These are phyloP conservation scores for Probaryconus sp. DNA, from an alignment of 1,140 invertebrate genomes.

Conservation along the genomic window DNA sequence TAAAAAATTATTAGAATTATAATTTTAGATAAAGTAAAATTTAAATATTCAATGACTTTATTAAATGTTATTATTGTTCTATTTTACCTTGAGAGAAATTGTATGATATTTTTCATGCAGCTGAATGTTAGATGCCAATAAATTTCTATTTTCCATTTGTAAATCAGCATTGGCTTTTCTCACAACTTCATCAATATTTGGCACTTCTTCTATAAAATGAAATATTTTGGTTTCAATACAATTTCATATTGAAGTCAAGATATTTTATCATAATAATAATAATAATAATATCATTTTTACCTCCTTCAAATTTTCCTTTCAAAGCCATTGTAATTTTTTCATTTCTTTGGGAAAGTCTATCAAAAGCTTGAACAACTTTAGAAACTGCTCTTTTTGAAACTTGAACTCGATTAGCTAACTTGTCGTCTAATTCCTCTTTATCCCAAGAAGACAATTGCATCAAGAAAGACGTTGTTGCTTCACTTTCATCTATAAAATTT, in stretches of 20 bases:
- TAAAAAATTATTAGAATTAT: constrained; percentile 64
- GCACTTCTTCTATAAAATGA: constrained; percentile 81
- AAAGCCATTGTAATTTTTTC: constrained; percentile 93
- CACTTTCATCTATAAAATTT: constrained; percentile 92
- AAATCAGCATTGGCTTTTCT: constrained; percentile 90
- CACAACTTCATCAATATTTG: constrained; percentile 88
- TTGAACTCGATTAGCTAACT: constrained; percentile 95
- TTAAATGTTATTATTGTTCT: constrained; percentile 1
- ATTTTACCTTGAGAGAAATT: constrained; percentile 87
- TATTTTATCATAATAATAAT: too few relatives aligned
- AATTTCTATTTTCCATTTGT: constrained; percentile 92
- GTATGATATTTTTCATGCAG: constrained; percentile 96
- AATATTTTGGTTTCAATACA: too few relatives aligned
- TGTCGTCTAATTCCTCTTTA: constrained; percentile 97
- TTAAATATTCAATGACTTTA: not conserved
- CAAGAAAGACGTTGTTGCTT: constrained; percentile 97
- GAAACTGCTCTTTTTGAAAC: constrained; percentile 95
- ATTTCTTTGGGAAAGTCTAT: constrained; percentile 94
- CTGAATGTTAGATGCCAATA: constrained; percentile 94
- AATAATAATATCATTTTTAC: too few relatives aligned
- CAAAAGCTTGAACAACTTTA: constrained; percentile 97
- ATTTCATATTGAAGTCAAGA: too few relatives aligned
- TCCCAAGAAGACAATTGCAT: constrained; percentile 99
- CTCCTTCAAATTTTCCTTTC: constrained; percentile 88
- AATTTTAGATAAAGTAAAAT: constrained; percentile 19